Conservation (phyloP, 2,797 vertebrate genomes). For the Podargus strigoides region DNA sequence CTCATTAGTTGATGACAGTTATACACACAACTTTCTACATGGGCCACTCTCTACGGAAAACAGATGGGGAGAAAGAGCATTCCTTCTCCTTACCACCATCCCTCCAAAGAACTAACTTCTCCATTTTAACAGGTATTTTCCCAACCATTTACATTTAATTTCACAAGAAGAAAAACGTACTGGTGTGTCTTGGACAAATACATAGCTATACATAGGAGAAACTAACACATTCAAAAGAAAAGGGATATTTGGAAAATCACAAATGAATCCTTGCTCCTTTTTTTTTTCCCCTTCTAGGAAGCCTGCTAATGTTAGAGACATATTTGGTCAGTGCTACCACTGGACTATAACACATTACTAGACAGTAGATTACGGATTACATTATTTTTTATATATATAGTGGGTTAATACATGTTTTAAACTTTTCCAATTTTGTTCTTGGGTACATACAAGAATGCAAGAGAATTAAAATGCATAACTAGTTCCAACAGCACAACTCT, state of each 20-base stretch:
- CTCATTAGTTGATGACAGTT: background rate
- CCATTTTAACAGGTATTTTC: constrained; percentile 25
- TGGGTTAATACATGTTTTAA: background rate
- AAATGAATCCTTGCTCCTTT: background rate
- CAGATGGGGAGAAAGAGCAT: constrained; percentile 33
- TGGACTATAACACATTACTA: background rate
- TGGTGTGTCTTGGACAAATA: background rate
- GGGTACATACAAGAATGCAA: background rate
- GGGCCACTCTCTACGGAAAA: constrained; percentile 38
- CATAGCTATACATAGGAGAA: background rate
- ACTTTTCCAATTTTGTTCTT: constrained; percentile 1
- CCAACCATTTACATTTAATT: constrained; percentile 7
- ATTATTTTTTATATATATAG: background rate
- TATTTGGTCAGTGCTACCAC: constrained; percentile 8
- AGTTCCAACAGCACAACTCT: background rate
- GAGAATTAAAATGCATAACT: constrained; percentile 4
- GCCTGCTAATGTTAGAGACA: constrained; percentile 25
- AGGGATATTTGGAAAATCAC: background rate
- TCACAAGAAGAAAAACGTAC: background rate
- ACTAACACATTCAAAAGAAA: background rate
- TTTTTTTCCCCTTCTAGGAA: background rate
- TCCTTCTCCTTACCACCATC: background rate
- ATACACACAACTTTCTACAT: constrained; percentile 30
- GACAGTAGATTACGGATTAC: constrained; percentile 20
- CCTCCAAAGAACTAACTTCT: constrained; percentile 2